Conservation (phyloP, 2,888 invertebrate genomes). For the Amiota minor region DNA sequence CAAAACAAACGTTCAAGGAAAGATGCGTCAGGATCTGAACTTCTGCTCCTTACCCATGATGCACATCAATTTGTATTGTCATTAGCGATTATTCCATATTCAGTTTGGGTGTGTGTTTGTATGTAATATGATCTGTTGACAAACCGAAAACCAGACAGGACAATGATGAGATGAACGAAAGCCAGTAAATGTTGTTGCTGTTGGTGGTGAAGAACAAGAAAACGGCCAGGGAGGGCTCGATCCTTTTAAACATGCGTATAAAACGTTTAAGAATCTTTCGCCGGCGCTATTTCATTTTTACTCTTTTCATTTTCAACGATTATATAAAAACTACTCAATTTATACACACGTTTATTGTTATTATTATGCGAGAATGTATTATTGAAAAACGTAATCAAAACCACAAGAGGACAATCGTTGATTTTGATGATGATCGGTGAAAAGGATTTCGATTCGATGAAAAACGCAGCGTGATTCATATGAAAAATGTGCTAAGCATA, state of each 20-base stretch:
- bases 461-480: constrained; percentile 20
- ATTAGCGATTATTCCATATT: constrained; percentile 29
- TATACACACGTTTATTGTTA: background rate
- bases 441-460: constrained; percentile 20
- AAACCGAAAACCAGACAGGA: constrained; percentile 20
- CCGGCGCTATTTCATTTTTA: constrained; percentile 66
- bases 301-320: constrained; percentile 51
- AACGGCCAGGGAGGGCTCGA: no score
- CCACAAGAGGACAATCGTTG: background rate
- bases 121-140: constrained; percentile 27
- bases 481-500: constrained; percentile 16
- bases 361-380: constrained; percentile 10
- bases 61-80: constrained; percentile 35
- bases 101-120: constrained; percentile 1
- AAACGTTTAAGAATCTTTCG: constrained; percentile 48
- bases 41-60: background rate
- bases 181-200: no score
- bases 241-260: constrained; percentile 41
- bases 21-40: background rate
- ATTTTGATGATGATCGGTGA: background rate
- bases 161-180: background rate
- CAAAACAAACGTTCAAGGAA: background rate
- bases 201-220: no score
- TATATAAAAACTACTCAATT: constrained; percentile 26
- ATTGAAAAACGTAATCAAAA: constrained; percentile 58